Percentiles rank a stretch among this genome's conserved stretches.
Conservation (phyloP, 2,113 vertebrate genomes). For the Mustela nigripes region DNA sequence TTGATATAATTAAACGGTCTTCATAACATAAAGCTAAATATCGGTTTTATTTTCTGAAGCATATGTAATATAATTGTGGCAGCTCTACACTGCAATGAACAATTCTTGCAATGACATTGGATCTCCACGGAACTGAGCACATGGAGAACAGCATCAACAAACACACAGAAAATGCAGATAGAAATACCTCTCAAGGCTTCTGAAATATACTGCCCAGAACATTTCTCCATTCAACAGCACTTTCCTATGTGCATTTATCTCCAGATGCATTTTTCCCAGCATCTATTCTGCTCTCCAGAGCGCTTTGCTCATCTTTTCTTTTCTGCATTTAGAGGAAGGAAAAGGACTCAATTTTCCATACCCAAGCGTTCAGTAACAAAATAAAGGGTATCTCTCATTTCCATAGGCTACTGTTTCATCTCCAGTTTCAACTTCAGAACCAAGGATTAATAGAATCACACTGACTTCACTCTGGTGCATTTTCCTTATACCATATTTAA, state of each 20-base stretch:
- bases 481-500: background rate
- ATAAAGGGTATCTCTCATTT: background rate
- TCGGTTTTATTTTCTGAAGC: conserved; percentile 23
- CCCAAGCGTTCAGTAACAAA: background rate
- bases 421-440: background rate
- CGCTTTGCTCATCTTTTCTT: background rate
- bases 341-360: background rate
- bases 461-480: background rate
- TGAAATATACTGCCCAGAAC: background rate
- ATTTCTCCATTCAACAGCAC: background rate
- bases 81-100: background rate
- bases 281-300: background rate
- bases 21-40: conserved; percentile 34
- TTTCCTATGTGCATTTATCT: background rate
- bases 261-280: background rate
- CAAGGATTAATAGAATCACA: background rate
- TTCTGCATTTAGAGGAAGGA: background rate
- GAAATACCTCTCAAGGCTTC: background rate
- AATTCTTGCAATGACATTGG: background rate
- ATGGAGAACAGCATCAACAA: background rate
- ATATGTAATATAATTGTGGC: background rate
- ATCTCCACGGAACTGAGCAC: background rate
- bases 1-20: conserved; percentile 43
- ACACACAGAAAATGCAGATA: background rate
- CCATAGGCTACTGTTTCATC: background rate